Base-by-base conservation (phyloP, 2,888 invertebrate genomes). In the Ormyrus thymus region DNA sequence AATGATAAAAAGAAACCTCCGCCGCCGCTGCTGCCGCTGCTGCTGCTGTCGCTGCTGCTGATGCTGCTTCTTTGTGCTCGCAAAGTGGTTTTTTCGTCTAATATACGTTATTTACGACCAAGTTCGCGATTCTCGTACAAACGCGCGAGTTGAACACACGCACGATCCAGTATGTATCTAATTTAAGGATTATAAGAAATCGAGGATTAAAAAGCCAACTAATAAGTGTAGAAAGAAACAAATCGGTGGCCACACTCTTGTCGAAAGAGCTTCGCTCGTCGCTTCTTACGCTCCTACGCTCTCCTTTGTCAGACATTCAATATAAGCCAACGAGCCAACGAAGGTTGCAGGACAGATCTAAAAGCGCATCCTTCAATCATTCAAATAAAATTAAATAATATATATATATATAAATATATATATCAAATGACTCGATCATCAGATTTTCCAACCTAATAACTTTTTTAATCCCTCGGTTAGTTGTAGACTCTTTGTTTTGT, bases 91-190 rank as follows among this genome's bases (percentile, higher is more conserved):
- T 29, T 29, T 29, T 55, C 51, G 48, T 29, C 50, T 7, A 10
- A 6, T 43, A 59, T 59, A 72, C 48, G 48, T 78, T 71, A 29
- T 29, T 43, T 68, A 72, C 50, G 74, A 74, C 64, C 75, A 76
- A 79, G 61, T 72, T 45, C 74, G 75, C 77, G 77, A 78, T 77
- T 76, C 29, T 29, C 78, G 81, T 78, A 81, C 78, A 81, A 81
- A 80, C 70, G 29, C 29, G 29, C 29, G 53, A 75, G 29, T 71
- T 70, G 50, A 74, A 11, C 29, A 73, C 62, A 81, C 78, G 81
- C 81, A 81, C 78, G 81, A 78, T 81, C 76, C 78, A 78, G 76
- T 78, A 81, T 76, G 68, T 81, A 76, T 78, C 76, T 81, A 81
- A 78, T 78, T 81, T 81, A 81, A 81, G 78, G 65, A 71, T 56